Base-by-base conservation (phyloP, 2,888 invertebrate species). In the Spatulosminthurus flaviceps region DNA sequence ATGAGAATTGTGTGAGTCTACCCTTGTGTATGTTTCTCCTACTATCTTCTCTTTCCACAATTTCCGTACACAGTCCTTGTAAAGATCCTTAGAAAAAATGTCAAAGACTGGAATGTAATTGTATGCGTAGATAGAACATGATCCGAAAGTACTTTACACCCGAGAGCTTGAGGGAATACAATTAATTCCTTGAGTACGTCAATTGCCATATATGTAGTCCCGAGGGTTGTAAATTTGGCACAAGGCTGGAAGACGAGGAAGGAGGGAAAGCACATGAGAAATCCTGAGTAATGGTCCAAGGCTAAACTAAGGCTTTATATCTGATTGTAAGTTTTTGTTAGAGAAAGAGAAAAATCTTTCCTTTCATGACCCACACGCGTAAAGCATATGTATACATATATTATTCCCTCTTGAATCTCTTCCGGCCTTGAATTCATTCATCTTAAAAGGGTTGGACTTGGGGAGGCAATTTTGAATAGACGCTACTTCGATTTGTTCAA, bases 401-500 rank as follows among this genome's bases (percentile, higher is more conserved):
- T n/a, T n/a, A 64, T 64, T 24, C 64, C n/a, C 64, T 64, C 24
- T 26, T 64, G 24, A 64, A 64, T 64, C 26, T 64, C 24, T 64
- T 26, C 64, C 22, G 64, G 22, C 64, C 24, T 51, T 2, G 51
- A 51, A 51, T 51, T 51, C 51, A 51, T 51, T 13, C 64, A 64
- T 64, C 64, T 64, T 51, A 19, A n/a, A n/a, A 51, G 16, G 51
- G 51, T n/a, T 51, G 51, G 51, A 51, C 51, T 2, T 51, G 51
- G 51, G n/a, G 16, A 51, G 16, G 51, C 51, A 19, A 51, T 51
- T 51, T 5, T 51, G 51, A 51, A 51, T 51, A 64, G 24, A n/a
- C n/a, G 64, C 64, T 64, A 64, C n/a, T n/a, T 64, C 64, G 64
- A 64, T 64, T 64, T 64, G 22, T 64, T 24, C 24, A n/a, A 26